Conservation (phyloP, 2,888 invertebrate genomes). For the Blastobasis lacticolella region DNA sequence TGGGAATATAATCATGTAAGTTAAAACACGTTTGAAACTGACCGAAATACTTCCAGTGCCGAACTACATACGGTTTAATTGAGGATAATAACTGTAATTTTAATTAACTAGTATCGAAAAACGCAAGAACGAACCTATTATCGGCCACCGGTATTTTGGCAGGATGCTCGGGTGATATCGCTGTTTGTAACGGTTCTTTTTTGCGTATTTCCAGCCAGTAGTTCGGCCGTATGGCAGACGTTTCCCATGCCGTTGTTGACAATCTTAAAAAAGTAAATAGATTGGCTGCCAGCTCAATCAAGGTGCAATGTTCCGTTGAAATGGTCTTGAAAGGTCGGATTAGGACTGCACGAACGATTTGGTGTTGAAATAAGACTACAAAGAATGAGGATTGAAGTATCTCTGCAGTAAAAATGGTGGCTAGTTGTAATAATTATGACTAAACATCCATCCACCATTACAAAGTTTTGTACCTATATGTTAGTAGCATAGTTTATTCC, state of each 20-base stretch:
- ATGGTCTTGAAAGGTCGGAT: no score
- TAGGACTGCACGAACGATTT: no score
- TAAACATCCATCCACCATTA: no score
- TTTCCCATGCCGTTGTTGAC: conserved; percentile 1
- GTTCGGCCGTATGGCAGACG: neutral
- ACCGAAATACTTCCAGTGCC: neutral
- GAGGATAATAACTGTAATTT: conserved; percentile 8
- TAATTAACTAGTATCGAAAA: conserved; percentile 8
- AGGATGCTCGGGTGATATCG: conserved; percentile 12
- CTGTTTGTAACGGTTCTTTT: conserved; percentile 8
- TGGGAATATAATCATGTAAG: neutral
- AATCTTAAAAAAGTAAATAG: neutral
- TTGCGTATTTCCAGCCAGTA: conserved; percentile 3
- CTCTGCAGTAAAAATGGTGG: no score
- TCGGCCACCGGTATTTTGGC: conserved; percentile 7
- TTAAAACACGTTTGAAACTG: neutral
- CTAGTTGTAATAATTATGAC: no score
- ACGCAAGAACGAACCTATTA: conserved; percentile 6
- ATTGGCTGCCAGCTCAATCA: no score
- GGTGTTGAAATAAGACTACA: no score
- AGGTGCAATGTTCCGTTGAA: no score
- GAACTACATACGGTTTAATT: conserved; percentile 1
- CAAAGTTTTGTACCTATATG: no score
- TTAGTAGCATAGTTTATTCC: no score
- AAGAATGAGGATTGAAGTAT: no score